Conservation (phyloP, 2,113 vertebrate genomes). For the Asarcornis scutulata region DNA sequence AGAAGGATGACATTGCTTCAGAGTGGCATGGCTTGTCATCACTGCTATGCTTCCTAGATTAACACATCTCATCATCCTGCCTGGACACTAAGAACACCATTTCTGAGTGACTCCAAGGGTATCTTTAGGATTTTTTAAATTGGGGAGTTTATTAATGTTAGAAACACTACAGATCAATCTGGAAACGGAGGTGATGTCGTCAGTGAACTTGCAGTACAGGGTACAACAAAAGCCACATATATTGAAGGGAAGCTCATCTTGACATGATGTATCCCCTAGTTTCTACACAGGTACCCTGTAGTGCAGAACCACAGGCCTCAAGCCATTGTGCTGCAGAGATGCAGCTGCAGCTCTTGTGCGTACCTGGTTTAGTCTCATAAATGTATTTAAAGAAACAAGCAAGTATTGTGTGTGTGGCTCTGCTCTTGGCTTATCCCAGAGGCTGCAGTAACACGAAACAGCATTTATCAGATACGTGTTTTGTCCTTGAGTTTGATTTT, state of each 20-base stretch:
- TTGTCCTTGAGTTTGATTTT: background rate
- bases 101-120: too few relatives aligned
- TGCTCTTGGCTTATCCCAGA: background rate
- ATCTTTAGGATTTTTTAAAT: too few relatives aligned
- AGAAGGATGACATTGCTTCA: too few relatives aligned
- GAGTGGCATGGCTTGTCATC: too few relatives aligned
- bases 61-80: too few relatives aligned
- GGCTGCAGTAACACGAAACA: background rate
- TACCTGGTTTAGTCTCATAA: background rate
- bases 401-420: background rate
- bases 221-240: background rate
- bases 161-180: background rate
- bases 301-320: background rate
- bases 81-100: too few relatives aligned
- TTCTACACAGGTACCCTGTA: background rate
- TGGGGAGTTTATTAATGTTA: too few relatives aligned
- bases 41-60: too few relatives aligned
- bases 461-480: background rate
- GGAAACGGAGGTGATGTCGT: background rate
- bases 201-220: background rate
- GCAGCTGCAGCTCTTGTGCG: accelerated
- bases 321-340: background rate
- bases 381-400: background rate
- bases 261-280: background rate
- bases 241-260: background rate